Evolutionary conservation across 2,888 invertebrate species (phyloP).

Genomic region (Odontomyia ornata): DNA sequence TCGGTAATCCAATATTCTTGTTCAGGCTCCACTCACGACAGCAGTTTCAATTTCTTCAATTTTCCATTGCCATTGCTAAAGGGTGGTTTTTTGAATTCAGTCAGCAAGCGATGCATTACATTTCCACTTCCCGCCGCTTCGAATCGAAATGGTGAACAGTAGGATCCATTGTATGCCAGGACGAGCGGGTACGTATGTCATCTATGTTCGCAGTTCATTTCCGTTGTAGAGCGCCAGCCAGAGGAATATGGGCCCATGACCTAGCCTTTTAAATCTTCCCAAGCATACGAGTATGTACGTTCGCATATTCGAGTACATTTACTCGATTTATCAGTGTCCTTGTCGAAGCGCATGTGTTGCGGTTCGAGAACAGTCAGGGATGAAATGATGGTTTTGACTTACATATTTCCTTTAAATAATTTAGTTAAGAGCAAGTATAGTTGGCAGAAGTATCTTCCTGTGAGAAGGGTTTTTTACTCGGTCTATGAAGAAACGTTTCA

Average conservation of each 20-base stretch:
- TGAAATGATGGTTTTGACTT: not conserved
- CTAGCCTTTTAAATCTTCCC: not conserved
- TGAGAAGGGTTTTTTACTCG: too few relatives aligned
- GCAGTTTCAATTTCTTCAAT: not conserved
- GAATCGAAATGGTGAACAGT: too few relatives aligned
- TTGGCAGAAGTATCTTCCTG: too few relatives aligned
- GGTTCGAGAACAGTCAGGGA: not conserved
- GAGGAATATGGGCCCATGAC: not conserved
- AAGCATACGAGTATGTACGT: not conserved
- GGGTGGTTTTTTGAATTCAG: not conserved
- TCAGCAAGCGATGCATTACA: not conserved
- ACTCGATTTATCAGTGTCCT: not conserved
- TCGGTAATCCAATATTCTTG: not conserved
- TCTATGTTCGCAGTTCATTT: not conserved
- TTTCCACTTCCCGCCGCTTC: too few relatives aligned
- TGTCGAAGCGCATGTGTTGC: not conserved
- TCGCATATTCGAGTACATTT: not conserved
- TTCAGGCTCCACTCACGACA: not conserved
- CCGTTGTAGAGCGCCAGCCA: not conserved
- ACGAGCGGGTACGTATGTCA: not conserved
- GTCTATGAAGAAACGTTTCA: too few relatives aligned
- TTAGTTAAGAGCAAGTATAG: too few relatives aligned
- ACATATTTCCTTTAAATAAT: too few relatives aligned
- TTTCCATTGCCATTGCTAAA: not conserved
- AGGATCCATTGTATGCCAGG: too few relatives aligned